Evolutionary conservation across 2,113 vertebrate species (phyloP), one percentile per base, ranked within the genome.

Genomic region (Plecotus auritus): DNA sequence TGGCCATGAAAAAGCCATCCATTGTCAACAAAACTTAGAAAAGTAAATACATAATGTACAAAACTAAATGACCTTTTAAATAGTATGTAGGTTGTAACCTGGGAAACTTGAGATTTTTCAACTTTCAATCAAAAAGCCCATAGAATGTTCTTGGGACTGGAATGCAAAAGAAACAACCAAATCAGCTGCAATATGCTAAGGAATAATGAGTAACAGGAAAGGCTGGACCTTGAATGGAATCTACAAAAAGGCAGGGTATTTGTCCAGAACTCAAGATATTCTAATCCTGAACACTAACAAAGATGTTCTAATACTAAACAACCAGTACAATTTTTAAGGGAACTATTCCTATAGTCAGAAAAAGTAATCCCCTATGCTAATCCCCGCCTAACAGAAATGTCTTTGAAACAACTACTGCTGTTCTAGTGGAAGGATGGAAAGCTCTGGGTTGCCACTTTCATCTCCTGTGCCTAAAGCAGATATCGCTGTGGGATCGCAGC

Each of bases 11-110:
- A 94, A 91, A 66, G 42, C 35, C 28, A 32, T 4, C 13, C 37
- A 72, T 26, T 86, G 64, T 73, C 70, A 92, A 35, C 18, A 85
- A 93, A 86, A 85, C 37, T 85, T 88, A 35, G 74, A 80, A 93
- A 81, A 72, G 35, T 86, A 90, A 85, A 92, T 40, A 70, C 9
- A 77, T 14, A 56, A 54, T 77, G 74, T 26, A 88, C 18, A 82
- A 96, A 93, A 72, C n/a, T 83, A 95, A 67, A 83, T 56, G 23
- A 72, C 22, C 77, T 82, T 90, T 82, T 59, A 66, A 85, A 77
- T 73, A 30, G 11, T 37, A 54, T 40, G 16, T 47, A 80, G 69
- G 82, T 77, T 82, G 37, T 67, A 78, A 93, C 42, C 82, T 90
- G 77, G 40, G n/a, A 90, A 90, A 83, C 9, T 64, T 88, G 54